phyloP scores from a whole-genome alignment of 2,113 vertebrate genomes.

The Meleagris gallopavo region DNA sequence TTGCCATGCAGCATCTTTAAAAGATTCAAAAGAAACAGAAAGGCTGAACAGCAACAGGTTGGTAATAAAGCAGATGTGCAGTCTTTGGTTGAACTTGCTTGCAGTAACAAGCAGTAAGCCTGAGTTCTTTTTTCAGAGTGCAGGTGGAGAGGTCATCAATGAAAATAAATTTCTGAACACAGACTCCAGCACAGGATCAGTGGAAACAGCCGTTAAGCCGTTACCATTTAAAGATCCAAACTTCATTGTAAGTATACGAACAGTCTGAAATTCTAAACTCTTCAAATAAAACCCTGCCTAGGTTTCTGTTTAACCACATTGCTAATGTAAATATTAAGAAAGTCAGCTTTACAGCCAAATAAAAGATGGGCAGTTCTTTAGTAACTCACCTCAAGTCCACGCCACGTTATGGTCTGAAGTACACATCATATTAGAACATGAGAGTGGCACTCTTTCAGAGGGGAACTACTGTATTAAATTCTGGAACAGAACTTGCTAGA shows the following conservation, averaged over 20 bases:
- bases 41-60: neutral
- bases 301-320: neutral
- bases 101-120: neutral
- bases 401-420: neutral
- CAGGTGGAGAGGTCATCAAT: constrained; percentile 75
- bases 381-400: neutral
- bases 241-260: constrained; percentile 85
- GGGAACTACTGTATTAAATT: neutral
- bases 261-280: neutral
- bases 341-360: neutral
- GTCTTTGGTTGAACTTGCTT: neutral
- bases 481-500: neutral
- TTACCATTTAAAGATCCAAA: constrained; percentile 91
- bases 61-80: neutral
- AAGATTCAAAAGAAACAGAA: neutral
- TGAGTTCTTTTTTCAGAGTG: constrained; percentile 56
- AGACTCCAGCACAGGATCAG: constrained; percentile 75
- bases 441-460: neutral
- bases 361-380: neutral
- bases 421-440: neutral
- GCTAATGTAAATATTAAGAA: constrained; percentile 8
- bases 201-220: constrained; percentile 82
- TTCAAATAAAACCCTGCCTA: neutral
- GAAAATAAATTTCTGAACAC: constrained; percentile 83
- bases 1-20: neutral